Conservation (phyloP, 2,797 vertebrate species). For the Vireo griseus region DNA sequence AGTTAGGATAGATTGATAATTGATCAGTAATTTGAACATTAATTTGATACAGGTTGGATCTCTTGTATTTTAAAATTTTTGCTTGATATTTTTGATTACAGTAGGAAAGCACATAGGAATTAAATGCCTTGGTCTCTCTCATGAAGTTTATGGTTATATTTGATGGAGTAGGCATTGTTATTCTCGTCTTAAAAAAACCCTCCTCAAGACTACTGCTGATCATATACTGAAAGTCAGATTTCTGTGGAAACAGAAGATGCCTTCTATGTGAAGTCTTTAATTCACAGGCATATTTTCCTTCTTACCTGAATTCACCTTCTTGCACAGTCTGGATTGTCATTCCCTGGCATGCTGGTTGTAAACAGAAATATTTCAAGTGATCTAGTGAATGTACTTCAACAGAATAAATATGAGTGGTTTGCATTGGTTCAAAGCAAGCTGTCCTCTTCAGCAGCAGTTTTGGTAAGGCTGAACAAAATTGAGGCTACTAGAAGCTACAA, state of each 20-base stretch:
- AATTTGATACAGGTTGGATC: background rate
- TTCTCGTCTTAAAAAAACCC: background rate
- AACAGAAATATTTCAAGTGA: background rate
- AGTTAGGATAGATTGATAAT: background rate
- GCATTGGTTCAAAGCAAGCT: background rate
- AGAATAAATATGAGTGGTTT: background rate
- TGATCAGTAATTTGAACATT: background rate
- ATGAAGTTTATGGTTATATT: background rate
- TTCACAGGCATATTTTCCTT: background rate
- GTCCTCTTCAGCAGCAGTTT: background rate
- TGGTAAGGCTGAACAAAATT: background rate
- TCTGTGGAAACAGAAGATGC: background rate
- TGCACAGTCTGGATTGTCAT: background rate
- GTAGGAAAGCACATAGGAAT: background rate
- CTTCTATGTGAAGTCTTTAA: background rate
- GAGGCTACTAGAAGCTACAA: background rate
- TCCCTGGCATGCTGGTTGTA: background rate
- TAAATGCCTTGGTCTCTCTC: background rate
- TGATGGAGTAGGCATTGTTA: background rate
- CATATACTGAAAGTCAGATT: background rate
- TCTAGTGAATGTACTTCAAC: background rate
- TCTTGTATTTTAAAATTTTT: background rate
- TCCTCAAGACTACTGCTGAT: background rate
- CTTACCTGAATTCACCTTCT: background rate
- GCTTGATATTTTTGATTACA: background rate